A percentile compares a stretch with the other conserved stretches of the same genome.
Conservation (phyloP, 2,888 invertebrate genomes). For the Notocelia uddmanniana region DNA sequence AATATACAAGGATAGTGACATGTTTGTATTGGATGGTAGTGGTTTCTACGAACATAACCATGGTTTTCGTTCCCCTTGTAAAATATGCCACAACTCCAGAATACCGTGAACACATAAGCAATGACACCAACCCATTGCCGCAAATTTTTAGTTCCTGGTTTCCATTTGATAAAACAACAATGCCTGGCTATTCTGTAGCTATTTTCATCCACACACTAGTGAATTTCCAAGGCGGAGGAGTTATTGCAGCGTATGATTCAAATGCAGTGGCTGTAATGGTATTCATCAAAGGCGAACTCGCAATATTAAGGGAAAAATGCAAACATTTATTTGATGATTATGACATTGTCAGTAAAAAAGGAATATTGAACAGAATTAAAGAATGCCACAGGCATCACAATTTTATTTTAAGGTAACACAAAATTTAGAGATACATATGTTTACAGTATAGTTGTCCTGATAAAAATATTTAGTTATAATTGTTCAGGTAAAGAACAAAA, state of each 20-base stretch:
- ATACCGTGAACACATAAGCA: slow-evolving; percentile 59
- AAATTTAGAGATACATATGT: background rate
- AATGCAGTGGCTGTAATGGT: slow-evolving; percentile 66
- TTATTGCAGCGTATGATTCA: slow-evolving; percentile 65
- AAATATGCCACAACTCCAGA: slow-evolving; percentile 56
- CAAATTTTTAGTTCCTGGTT: slow-evolving; percentile 71
- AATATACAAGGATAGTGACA: slow-evolving; percentile 63
- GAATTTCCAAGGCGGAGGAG: slow-evolving; percentile 60
- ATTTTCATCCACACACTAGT: slow-evolving; percentile 60
- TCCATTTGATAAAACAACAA: slow-evolving; percentile 66
- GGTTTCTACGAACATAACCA: slow-evolving; percentile 56
- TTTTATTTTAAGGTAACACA: slow-evolving; percentile 63
- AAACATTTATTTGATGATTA: slow-evolving; percentile 57
- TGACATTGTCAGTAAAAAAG: slow-evolving; percentile 44
- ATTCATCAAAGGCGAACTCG: slow-evolving; percentile 70
- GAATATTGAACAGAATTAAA: slow-evolving; percentile 58
- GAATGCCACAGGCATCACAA: slow-evolving; percentile 71
- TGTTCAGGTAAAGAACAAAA: no score
- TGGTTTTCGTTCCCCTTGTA: slow-evolving; percentile 60
- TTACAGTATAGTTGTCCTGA: no score
- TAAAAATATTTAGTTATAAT: no score
- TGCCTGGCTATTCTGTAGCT: slow-evolving; percentile 65
- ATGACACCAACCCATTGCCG: slow-evolving; percentile 62
- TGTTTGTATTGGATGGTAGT: slow-evolving; percentile 65
- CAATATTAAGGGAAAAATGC: slow-evolving; percentile 63